Base-by-base conservation (phyloP, 2,113 vertebrate species). In the Triplophysa rosa region DNA sequence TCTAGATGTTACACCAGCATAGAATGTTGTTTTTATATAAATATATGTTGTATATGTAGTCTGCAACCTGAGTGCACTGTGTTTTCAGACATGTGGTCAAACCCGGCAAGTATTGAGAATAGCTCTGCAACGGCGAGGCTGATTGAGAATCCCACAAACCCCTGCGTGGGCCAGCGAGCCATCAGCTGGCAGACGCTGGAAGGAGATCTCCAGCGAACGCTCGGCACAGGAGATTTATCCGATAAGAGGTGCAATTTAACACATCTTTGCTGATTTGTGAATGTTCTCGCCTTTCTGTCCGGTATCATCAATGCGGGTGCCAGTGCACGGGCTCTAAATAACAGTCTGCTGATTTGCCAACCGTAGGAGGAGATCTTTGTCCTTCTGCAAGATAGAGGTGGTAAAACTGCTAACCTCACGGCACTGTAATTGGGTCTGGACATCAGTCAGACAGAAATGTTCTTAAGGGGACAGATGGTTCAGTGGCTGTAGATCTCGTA, bases 191-290 rank as follows among this genome's bases (percentile, higher is more conserved):
- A 68, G 63, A 52, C 11, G 49, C 52, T 16, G 19, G 19, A 52
- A 19, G 47, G 8, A 24, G n/a, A 66, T 67, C 66, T 71, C 47
- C 62, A 58, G 29, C 33, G 49, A 67, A 78, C 64, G 64, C 78
- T 54, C 37, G 37, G 79, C 78, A n/a, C 58, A 58, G 64, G 82
- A 87, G 87, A 91, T 90, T 91, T 90, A 91, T 92, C 84, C 80
- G 88, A 87, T 77, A 61, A 77, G 83, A 80, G 80, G 85, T 76
- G 85, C 89, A 87, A 88, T 91, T 87, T 82, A 88, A 83, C 72
- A 67, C 86, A 82, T 77, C 86, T 83, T 40, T 63, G 12, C 84
- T 89, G 87, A 91, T 92, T 90, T 89, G 89, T 82, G 87, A 80
- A 88, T 84, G 86, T 88, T 86, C 87, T 80, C 83, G 3, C 77